A percentile compares a stretch with the other conserved stretches of the same genome.
Evolutionary conservation across 2,888 invertebrate species (phyloP).

Genomic region (Metallyticus violacea): DNA sequence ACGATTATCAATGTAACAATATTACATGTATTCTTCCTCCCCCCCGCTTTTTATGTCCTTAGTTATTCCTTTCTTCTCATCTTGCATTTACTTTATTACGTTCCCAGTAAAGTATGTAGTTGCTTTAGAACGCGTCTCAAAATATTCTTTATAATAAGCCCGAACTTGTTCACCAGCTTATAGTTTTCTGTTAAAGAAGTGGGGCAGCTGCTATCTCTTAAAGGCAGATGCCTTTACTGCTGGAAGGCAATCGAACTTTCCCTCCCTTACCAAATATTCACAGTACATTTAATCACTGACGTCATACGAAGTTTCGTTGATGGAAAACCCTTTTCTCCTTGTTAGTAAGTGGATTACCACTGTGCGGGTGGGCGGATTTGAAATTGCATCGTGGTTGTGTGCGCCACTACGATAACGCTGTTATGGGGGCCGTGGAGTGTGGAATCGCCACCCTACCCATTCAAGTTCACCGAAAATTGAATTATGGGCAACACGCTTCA

Average conservation of each 20-base stretch:
- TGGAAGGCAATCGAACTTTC: background rate
- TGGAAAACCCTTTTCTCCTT: background rate
- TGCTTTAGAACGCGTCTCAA: no score
- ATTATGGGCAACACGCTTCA: background rate
- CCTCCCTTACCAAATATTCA: background rate
- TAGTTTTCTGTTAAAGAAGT: background rate
- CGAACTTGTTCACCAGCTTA: background rate
- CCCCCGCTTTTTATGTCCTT: no score
- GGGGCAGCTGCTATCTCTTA: background rate
- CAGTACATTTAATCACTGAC: conserved; percentile 22
- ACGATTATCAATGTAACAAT: no score
- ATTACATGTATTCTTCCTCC: no score
- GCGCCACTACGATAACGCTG: background rate
- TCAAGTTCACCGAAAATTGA: background rate
- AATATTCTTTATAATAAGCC: background rate
- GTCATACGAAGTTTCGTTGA: conserved; percentile 15
- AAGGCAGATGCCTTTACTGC: background rate
- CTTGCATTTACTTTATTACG: no score
- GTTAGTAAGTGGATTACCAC: background rate
- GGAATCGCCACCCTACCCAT: conserved; percentile 1
- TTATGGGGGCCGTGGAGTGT: conserved; percentile 5
- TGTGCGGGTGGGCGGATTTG: conserved; percentile 10
- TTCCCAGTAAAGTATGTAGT: no score
- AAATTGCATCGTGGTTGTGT: background rate
- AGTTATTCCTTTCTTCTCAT: no score